Percentiles rank a stretch among this genome's conserved stretches.
Conservation (phyloP, 2,888 invertebrate species). For the Oxytorus armatus region DNA sequence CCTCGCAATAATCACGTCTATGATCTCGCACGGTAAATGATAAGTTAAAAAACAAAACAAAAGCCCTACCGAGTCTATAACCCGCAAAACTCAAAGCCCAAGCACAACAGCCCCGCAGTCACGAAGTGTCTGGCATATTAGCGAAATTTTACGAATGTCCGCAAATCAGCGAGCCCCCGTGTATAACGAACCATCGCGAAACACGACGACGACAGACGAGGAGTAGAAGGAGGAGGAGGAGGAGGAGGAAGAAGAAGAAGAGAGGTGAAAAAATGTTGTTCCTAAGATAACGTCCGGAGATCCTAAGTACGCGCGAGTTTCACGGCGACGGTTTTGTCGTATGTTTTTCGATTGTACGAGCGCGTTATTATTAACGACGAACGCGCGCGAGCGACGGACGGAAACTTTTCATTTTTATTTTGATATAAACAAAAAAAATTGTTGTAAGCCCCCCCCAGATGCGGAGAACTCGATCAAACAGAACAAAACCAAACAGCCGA, state of each 20-base stretch:
- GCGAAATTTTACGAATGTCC: conserved; percentile 77
- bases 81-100: conserved; percentile 77
- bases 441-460: too few relatives aligned
- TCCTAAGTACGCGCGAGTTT: too few relatives aligned
- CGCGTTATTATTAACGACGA: conserved; percentile 66
- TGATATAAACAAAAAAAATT: conserved; percentile 67
- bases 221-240: neutral
- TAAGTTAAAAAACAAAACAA: too few relatives aligned
- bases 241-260: too few relatives aligned
- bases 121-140: conserved; percentile 82
- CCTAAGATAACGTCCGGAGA: conserved; percentile 41
- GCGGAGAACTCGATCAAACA: conserved; percentile 69
- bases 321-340: too few relatives aligned
- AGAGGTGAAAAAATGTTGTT: conserved; percentile 37
- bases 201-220: conserved; percentile 1
- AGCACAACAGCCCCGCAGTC: too few relatives aligned
- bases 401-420: conserved; percentile 62
- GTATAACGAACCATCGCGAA: conserved; percentile 49
- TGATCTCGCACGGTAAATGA: conserved; percentile 30
- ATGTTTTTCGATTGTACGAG: too few relatives aligned
- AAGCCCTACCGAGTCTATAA: too few relatives aligned
- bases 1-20: neutral
- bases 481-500: conserved; percentile 65
- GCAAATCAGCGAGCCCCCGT: conserved; percentile 76
- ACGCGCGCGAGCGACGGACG: conserved; percentile 18